Evolutionary conservation across 2,113 vertebrate species (phyloP).

Genomic region (Leucopsar rothschildi): DNA sequence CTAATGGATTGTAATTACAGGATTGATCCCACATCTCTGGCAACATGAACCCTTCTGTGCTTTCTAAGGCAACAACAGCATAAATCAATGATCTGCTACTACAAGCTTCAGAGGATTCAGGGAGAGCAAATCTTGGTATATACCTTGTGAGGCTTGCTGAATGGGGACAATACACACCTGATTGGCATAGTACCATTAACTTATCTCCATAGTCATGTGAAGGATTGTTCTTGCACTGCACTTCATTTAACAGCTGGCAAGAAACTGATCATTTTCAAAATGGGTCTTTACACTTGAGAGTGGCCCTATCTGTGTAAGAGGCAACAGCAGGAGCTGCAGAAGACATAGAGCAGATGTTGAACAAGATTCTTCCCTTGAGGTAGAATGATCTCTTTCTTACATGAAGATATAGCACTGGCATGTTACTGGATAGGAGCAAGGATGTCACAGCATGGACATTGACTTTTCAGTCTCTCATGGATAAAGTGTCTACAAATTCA

Average conservation of each 20-base stretch:
- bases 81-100: slow-evolving; percentile 45
- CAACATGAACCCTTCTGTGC: slow-evolving; percentile 31
- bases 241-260: slow-evolving; percentile 47
- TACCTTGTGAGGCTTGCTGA: neutral
- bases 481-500: neutral
- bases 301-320: neutral
- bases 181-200: slow-evolving; percentile 24
- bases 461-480: neutral
- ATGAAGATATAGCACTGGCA: neutral
- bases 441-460: neutral
- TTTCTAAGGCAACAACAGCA: slow-evolving; percentile 28
- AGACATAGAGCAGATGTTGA: slow-evolving; percentile 48
- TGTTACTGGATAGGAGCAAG: neutral
- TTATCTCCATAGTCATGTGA: neutral
- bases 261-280: slow-evolving; percentile 26
- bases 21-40: slow-evolving; percentile 47
- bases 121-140: neutral
- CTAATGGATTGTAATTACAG: slow-evolving; percentile 64
- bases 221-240: neutral
- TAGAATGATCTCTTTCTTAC: neutral
- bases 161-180: neutral
- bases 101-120: neutral
- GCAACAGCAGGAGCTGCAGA: slow-evolving; percentile 16
- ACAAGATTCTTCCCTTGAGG: slow-evolving; percentile 6
- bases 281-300: slow-evolving; percentile 22